A percentile compares a stretch with the other conserved stretches of the same genome.
These are phyloP conservation scores for Cyclura pinguis DNA, from an alignment of 2,797 vertebrate species.

Conservation along the genomic window DNA sequence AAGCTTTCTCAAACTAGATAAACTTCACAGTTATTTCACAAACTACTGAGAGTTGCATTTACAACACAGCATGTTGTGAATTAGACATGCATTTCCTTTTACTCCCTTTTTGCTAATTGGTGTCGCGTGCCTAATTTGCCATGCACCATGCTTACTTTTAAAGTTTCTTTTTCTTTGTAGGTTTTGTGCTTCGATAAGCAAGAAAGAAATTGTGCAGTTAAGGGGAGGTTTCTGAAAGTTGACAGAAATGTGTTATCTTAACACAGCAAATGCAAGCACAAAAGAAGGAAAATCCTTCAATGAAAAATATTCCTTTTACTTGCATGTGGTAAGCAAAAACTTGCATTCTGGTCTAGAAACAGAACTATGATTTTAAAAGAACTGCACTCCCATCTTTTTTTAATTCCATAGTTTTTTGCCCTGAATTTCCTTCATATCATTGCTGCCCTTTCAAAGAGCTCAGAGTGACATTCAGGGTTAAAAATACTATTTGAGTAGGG, in stretches of 20 bases:
- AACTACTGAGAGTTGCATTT: slow-evolving; percentile 36
- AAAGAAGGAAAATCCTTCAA: slow-evolving; percentile 12
- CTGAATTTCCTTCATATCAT: not conserved
- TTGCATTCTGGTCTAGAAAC: not conserved
- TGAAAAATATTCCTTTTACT: slow-evolving; percentile 9
- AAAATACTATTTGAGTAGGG: not conserved
- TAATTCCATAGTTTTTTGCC: not conserved
- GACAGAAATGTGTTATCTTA: slow-evolving; percentile 29
- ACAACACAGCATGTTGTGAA: slow-evolving; percentile 3
- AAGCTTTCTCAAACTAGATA: slow-evolving; percentile 37
- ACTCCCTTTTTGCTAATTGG: slow-evolving; percentile 15
- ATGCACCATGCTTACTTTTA: slow-evolving; percentile 15
- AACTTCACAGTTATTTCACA: slow-evolving; percentile 45
- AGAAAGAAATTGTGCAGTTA: slow-evolving; percentile 34
- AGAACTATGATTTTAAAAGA: not conserved
- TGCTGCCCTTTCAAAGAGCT: not conserved
- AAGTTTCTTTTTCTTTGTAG: slow-evolving; percentile 27
- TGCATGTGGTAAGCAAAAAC: not conserved
- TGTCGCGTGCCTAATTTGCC: slow-evolving; percentile 39
- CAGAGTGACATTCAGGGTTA: not conserved
- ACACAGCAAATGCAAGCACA: not conserved
- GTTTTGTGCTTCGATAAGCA: slow-evolving; percentile 48
- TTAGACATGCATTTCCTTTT: slow-evolving; percentile 34
- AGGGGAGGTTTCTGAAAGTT: slow-evolving; percentile 26
- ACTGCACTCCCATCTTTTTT: too few species aligned